These are phyloP conservation scores for Hippocampus kuda DNA, from an alignment of 2,797 vertebrate genomes.

Conservation along the genomic window DNA sequence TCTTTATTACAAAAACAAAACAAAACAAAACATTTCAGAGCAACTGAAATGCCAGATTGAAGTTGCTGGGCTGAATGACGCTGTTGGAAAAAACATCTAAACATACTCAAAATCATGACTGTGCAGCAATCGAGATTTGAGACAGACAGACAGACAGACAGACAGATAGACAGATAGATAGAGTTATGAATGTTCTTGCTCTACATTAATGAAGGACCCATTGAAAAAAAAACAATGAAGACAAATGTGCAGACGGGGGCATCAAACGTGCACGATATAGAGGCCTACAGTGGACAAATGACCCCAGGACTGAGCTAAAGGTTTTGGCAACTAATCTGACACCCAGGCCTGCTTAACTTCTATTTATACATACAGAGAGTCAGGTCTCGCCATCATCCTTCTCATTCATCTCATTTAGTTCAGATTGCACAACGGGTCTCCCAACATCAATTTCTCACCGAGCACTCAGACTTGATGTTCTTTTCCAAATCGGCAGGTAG, in stretches of 20 bases:
- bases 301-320: slow-evolving; percentile 48
- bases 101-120: too few relatives aligned
- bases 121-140: too few relatives aligned
- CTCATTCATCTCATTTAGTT: not conserved
- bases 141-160: too few relatives aligned
- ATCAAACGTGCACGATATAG: slow-evolving; percentile 12
- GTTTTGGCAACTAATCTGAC: slow-evolving; percentile 61
- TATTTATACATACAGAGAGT: slow-evolving; percentile 54
- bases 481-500: not conserved
- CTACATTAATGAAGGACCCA: too few relatives aligned
- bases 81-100: too few relatives aligned
- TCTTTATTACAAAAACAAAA: too few relatives aligned
- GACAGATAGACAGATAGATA: too few relatives aligned
- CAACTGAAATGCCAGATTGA: too few relatives aligned
- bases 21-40: too few relatives aligned
- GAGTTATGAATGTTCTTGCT: not conserved
- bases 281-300: slow-evolving; percentile 33
- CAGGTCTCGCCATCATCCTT: slow-evolving; percentile 1
- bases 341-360: slow-evolving; percentile 53
- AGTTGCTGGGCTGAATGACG: too few relatives aligned
- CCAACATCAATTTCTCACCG: not conserved
- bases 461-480: not conserved
- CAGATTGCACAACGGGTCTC: not conserved
- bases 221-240: not conserved
- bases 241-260: not conserved